Conservation (phyloP, 2,113 vertebrate species). For the Myotis lucifugus region DNA sequence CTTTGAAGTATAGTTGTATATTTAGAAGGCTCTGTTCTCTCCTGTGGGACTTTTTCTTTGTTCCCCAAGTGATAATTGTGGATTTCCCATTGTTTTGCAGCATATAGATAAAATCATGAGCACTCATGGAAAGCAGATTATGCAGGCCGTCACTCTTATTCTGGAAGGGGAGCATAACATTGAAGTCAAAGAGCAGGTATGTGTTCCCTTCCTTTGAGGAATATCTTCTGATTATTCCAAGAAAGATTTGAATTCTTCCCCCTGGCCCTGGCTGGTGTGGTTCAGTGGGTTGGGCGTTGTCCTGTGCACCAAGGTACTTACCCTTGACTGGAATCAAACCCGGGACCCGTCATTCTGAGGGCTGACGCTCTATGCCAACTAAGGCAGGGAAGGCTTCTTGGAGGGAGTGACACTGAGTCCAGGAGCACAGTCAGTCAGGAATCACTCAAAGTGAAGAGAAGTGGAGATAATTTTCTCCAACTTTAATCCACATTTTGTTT, state of each 20-base stretch:
- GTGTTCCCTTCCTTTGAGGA: slow-evolving; percentile 15
- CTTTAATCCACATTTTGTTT: background rate
- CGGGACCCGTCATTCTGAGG: too few relatives aligned
- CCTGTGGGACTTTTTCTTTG: background rate
- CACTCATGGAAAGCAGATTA: slow-evolving; percentile 98
- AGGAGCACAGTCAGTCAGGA: background rate
- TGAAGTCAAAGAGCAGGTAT: slow-evolving; percentile 99
- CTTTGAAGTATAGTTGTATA: background rate
- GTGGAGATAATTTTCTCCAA: background rate
- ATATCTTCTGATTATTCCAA: slow-evolving; percentile 30
- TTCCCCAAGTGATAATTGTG: slow-evolving; percentile 65
- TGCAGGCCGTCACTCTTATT: slow-evolving; percentile 99
- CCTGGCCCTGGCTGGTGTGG: background rate
- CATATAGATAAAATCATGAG: slow-evolving; percentile 99
- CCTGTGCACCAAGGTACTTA: background rate
- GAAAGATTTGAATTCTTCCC: background rate
- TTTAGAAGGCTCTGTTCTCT: slow-evolving; percentile 46
- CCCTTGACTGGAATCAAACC: too few relatives aligned
- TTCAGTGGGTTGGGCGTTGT: background rate
- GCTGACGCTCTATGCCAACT: too few relatives aligned
- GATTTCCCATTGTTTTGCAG: slow-evolving; percentile 86
- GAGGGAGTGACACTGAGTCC: background rate
- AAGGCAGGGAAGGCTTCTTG: background rate
- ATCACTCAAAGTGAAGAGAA: background rate
- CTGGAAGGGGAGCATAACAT: slow-evolving; percentile 97